A percentile compares a stretch with the other conserved stretches of the same genome.
phyloP scores from a whole-genome alignment of 2,113 vertebrate genomes.

The rabbit (Oryctolagus cuniculus) region DNA sequence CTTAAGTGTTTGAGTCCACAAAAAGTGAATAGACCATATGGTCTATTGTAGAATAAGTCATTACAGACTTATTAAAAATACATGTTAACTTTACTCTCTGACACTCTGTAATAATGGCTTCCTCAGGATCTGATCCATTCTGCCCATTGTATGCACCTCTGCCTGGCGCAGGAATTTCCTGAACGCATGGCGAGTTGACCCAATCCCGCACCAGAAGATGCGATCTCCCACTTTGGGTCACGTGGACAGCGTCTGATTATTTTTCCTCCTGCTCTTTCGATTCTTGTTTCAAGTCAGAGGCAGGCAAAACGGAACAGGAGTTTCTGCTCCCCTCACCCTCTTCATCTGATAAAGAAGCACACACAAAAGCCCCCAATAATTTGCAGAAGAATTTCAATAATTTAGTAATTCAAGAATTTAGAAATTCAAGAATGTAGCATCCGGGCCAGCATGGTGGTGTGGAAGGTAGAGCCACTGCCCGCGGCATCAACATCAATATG shows the following conservation, averaged over 20 bases:
- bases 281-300: constrained; percentile 37
- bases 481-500: no score
- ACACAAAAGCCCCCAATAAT: not conserved
- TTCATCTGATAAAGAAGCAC: not conserved
- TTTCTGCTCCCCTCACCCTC: not conserved
- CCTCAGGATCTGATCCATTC: constrained; percentile 81
- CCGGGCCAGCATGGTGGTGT: no score
- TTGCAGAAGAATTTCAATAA: not conserved
- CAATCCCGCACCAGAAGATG: not conserved
- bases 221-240: constrained; percentile 29
- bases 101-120: constrained; percentile 84
- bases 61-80: constrained; percentile 90
- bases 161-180: constrained; percentile 47
- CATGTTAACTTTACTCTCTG: constrained; percentile 89
- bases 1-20: constrained; percentile 87
- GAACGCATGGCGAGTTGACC: not conserved
- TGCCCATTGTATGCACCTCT: constrained; percentile 73
- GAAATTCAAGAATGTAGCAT: no score
- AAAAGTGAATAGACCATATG: constrained; percentile 88
- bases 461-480: no score
- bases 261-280: constrained; percentile 9
- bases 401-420: no score
- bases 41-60: constrained; percentile 89
- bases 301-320: not conserved
- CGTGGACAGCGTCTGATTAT: not conserved